Conservation (phyloP, 2,888 invertebrate genomes). For the Rhabditoides inermis region DNA sequence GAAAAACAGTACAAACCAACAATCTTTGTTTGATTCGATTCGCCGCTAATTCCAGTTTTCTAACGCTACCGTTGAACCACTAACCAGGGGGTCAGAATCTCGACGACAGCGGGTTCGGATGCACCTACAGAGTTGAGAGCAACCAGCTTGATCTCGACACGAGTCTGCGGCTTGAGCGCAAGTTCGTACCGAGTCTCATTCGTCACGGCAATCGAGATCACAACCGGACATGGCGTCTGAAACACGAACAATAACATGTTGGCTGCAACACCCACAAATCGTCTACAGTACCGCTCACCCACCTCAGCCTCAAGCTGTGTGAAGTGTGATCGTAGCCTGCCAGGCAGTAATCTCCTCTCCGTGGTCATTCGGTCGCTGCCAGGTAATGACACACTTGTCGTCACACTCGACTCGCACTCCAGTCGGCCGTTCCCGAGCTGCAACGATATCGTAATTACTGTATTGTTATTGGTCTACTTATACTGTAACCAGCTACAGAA, state of each 20-base stretch:
- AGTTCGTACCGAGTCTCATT: too few relatives aligned
- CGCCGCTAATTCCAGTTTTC: too few relatives aligned
- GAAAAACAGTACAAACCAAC: too few relatives aligned
- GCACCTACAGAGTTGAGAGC: too few relatives aligned
- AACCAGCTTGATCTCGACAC: too few relatives aligned
- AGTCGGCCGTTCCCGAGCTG: conserved; percentile 27
- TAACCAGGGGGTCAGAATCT: neutral
- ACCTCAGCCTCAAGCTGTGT: conserved; percentile 13
- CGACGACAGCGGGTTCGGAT: conserved; percentile 7
- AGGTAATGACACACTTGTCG: conserved; percentile 31
- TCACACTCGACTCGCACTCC: conserved; percentile 26
- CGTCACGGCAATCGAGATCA: neutral
- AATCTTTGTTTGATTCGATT: too few relatives aligned
- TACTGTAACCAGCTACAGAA: neutral
- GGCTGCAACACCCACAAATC: neutral
- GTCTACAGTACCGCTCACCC: neutral
- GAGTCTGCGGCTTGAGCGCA: too few relatives aligned
- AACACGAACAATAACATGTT: too few relatives aligned
- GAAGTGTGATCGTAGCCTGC: conserved; percentile 17
- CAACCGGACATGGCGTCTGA: neutral
- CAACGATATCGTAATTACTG: neutral
- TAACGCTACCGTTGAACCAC: too few relatives aligned
- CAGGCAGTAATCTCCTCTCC: conserved; percentile 32
- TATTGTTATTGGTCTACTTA: neutral
- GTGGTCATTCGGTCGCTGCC: conserved; percentile 38